phyloP scores from a whole-genome alignment of 2,888 invertebrate genomes.

The Vanessa cardui region DNA sequence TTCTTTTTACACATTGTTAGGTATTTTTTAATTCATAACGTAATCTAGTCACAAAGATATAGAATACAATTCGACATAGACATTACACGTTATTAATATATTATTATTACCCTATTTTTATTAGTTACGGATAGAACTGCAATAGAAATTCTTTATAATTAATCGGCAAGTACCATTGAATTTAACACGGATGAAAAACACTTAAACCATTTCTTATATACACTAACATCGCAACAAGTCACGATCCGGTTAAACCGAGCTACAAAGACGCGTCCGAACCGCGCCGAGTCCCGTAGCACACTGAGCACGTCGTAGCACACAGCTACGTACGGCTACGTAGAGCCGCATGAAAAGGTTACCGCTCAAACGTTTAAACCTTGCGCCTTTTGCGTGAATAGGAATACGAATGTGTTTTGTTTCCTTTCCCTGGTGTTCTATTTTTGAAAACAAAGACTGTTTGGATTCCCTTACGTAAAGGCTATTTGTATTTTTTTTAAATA shows the following conservation, averaged over 20 bases:
- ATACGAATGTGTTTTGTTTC: slow-evolving; percentile 71
- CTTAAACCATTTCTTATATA: slow-evolving; percentile 37
- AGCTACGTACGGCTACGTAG: slow-evolving; percentile 54
- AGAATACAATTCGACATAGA: too few relatives aligned
- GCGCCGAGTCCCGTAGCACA: slow-evolving; percentile 62
- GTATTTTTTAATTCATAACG: too few relatives aligned
- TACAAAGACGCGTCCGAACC: slow-evolving; percentile 51
- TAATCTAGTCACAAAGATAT: too few relatives aligned
- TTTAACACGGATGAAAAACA: slow-evolving; percentile 24
- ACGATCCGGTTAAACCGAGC: slow-evolving; percentile 30
- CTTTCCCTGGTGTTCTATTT: slow-evolving; percentile 66
- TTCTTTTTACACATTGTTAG: too few relatives aligned
- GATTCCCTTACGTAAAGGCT: slow-evolving; percentile 51
- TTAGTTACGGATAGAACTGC: too few relatives aligned
- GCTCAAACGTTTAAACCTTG: slow-evolving; percentile 71
- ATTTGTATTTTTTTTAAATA: slow-evolving; percentile 37
- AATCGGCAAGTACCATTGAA: background rate
- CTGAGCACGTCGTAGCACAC: slow-evolving; percentile 61
- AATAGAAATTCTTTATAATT: background rate
- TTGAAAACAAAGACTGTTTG: slow-evolving; percentile 67
- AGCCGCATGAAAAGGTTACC: slow-evolving; percentile 73
- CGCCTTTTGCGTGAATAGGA: slow-evolving; percentile 74
- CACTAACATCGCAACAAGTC: slow-evolving; percentile 53
- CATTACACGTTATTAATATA: too few relatives aligned
- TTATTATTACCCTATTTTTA: too few relatives aligned